These are phyloP conservation scores for Melinaea marsaeus DNA, from an alignment of 2,888 invertebrate species.

Conservation along the genomic window DNA sequence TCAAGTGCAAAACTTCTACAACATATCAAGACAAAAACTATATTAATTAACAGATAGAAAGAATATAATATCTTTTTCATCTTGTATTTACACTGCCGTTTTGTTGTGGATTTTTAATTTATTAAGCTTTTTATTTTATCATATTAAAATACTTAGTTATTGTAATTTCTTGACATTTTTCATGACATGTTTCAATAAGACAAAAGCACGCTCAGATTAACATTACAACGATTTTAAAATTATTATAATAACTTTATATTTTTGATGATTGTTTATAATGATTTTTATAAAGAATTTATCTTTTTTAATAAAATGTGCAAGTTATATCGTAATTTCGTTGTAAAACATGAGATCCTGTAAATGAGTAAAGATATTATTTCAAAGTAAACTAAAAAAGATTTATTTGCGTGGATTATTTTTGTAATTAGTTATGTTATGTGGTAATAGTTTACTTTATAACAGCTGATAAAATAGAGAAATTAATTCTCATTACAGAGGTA, in stretches of 20 bases:
- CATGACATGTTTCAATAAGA: neutral
- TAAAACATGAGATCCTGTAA: too few relatives aligned
- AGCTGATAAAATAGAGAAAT: too few relatives aligned
- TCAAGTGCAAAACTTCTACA: conserved; percentile 47
- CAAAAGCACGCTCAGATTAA: neutral
- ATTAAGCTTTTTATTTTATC: neutral
- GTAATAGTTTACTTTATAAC: too few relatives aligned
- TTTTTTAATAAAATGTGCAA: neutral
- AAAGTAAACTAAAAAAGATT: too few relatives aligned
- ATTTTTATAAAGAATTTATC: conserved; percentile 1
- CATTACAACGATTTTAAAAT: neutral
- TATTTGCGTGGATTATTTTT: too few relatives aligned
- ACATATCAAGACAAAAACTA: conserved; percentile 56
- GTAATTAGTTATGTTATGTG: too few relatives aligned
- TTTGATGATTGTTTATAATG: neutral
- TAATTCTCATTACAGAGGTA: too few relatives aligned
- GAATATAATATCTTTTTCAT: neutral
- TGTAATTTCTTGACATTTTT: neutral
- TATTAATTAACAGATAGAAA: neutral
- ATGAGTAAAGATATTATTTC: too few relatives aligned
- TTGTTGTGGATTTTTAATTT: conserved; percentile 3
- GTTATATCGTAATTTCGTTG: neutral
- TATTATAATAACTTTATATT: neutral
- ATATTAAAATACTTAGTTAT: neutral
- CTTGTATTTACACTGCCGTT: conserved; percentile 18